These are phyloP conservation scores for Plusia festucae DNA, from an alignment of 2,888 invertebrate species.

Conservation along the genomic window DNA sequence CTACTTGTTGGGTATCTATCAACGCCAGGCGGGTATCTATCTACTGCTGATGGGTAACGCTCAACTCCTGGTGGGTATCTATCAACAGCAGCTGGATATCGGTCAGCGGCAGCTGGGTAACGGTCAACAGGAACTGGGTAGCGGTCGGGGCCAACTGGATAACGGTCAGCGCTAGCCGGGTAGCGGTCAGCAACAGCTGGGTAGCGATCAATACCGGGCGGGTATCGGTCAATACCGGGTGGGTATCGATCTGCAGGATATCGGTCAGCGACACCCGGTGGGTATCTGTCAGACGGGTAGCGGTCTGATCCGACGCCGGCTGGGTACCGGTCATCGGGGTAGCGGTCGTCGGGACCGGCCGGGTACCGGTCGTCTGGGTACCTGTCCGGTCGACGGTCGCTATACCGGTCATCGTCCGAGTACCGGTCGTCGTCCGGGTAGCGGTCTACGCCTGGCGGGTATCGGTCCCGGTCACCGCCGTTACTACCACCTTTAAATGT, in stretches of 20 bases:
- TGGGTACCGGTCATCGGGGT: slow-evolving; percentile 75
- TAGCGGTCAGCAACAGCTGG: slow-evolving; percentile 87
- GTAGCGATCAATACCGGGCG: slow-evolving; percentile 82
- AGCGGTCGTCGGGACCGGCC: slow-evolving; percentile 85
- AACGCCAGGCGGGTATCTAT: slow-evolving; percentile 67
- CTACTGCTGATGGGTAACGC: slow-evolving; percentile 62
- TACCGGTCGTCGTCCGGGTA: slow-evolving; percentile 88
- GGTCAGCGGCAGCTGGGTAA: slow-evolving; percentile 79
- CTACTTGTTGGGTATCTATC: slow-evolving; percentile 67
- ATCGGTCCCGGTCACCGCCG: slow-evolving; percentile 78
- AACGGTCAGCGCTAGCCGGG: slow-evolving; percentile 81
- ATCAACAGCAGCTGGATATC: slow-evolving; percentile 78
- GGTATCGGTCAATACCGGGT: slow-evolving; percentile 78
- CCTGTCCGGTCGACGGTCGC: slow-evolving; percentile 82
- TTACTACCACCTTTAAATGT: slow-evolving; percentile 82
- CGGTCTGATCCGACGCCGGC: slow-evolving; percentile 69
- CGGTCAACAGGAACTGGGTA: slow-evolving; percentile 76
- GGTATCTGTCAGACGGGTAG: slow-evolving; percentile 85
- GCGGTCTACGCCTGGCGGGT: slow-evolving; percentile 84
- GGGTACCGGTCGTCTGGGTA: slow-evolving; percentile 89
- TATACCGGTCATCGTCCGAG: slow-evolving; percentile 84
- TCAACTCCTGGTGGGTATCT: slow-evolving; percentile 63
- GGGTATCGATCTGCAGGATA: slow-evolving; percentile 82
- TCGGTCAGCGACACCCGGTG: slow-evolving; percentile 78
- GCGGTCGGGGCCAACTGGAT: slow-evolving; percentile 75